phyloP scores from a whole-genome alignment of 2,113 vertebrate genomes.

The Microtus oregoni region DNA sequence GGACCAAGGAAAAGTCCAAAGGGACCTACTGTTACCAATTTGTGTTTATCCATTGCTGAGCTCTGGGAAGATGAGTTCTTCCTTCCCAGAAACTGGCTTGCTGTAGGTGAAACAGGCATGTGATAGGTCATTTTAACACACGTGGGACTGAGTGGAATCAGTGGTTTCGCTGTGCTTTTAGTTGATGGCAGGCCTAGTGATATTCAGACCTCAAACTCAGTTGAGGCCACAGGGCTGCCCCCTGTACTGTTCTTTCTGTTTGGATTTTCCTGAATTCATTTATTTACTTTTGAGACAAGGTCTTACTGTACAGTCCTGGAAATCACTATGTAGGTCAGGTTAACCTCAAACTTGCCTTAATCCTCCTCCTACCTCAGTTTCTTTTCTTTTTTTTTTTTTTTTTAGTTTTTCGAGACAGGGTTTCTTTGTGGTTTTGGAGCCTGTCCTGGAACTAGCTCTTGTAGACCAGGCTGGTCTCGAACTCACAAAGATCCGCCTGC shows the following conservation, averaged over 20 bases:
- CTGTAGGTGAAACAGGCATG: neutral
- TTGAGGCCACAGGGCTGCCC: neutral
- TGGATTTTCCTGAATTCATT: neutral
- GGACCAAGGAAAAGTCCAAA: neutral
- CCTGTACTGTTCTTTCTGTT: neutral
- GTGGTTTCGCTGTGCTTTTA: neutral
- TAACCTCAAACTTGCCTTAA: neutral
- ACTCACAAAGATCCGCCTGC: no score
- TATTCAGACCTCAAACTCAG: neutral
- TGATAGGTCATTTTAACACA: neutral
- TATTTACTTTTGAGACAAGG: neutral
- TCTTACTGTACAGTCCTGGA: neutral
- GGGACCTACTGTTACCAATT: neutral
- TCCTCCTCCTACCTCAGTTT: neutral
- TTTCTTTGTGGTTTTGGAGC: no score
- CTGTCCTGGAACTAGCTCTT: no score
- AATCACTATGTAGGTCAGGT: neutral
- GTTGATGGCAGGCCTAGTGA: neutral
- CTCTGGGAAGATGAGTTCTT: neutral
- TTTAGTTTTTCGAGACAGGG: no score
- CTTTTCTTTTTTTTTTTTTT: neutral
- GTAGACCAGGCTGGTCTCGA: no score
- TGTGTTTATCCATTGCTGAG: neutral
- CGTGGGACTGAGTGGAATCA: neutral
- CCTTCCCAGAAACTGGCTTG: neutral